Conservation (phyloP, 1,140 invertebrate species). For the Gerris buenoi region DNA sequence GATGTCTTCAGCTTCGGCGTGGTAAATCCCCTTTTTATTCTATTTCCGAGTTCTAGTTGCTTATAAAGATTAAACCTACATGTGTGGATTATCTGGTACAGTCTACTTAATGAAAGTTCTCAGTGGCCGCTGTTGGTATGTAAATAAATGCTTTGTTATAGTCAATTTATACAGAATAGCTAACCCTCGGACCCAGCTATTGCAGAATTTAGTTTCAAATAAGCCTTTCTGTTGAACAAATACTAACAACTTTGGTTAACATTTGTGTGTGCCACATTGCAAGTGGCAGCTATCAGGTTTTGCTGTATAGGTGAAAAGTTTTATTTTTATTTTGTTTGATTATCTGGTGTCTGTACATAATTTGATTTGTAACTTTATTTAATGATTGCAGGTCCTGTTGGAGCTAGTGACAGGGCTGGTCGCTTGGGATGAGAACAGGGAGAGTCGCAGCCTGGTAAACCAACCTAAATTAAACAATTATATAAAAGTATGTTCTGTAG, state of each 20-base stretch:
- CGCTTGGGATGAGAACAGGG: slow-evolving; percentile 38
- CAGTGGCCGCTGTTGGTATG: no score
- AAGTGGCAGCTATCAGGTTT: no score
- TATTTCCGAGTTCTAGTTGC: background rate
- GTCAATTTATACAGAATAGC: background rate
- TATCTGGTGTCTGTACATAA: no score
- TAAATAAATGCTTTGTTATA: background rate
- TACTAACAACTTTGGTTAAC: no score
- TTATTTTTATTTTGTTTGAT: no score
- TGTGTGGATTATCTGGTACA: no score
- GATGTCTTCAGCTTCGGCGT: slow-evolving; percentile 66
- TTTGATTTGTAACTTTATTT: no score
- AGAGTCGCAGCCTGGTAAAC: slow-evolving; percentile 38
- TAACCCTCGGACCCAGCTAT: background rate
- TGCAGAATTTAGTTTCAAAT: background rate
- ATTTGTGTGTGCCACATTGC: no score
- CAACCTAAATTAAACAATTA: no score
- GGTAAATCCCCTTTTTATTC: slow-evolving; percentile 30
- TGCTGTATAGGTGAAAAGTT: no score
- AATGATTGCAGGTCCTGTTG: slow-evolving; percentile 43
- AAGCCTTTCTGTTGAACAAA: no score
- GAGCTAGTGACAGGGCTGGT: slow-evolving; percentile 50
- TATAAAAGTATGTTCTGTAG: no score
- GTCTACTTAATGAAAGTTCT: background rate
- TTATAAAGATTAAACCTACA: background rate